Evolutionary conservation across 2,797 vertebrate genomes (phyloP).

Genomic region (Rhinichthys osculus): DNA sequence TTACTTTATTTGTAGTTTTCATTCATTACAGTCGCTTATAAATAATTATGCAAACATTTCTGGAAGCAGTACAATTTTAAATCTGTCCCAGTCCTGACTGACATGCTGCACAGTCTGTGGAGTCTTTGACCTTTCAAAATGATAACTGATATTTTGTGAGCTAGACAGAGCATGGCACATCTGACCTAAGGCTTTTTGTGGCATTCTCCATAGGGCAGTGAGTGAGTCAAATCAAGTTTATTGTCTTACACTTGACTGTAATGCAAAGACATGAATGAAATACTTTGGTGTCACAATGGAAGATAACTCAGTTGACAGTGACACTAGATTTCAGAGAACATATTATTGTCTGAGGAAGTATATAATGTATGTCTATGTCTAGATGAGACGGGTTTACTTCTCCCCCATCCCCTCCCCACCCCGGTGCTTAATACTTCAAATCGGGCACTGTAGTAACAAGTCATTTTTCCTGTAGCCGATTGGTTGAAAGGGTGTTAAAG

Average conservation of each 20-base stretch:
- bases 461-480: background rate
- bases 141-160: conserved; percentile 28
- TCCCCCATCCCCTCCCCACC: background rate
- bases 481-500: background rate
- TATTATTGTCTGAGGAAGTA: background rate
- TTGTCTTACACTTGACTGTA: background rate
- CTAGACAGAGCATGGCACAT: conserved; percentile 5
- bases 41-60: background rate
- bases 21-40: background rate
- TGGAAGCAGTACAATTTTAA: background rate
- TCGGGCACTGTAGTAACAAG: background rate
- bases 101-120: background rate
- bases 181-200: conserved; percentile 31
- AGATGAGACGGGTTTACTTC: background rate
- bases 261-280: background rate
- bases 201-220: background rate
- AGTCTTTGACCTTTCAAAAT: conserved; percentile 28
- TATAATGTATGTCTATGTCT: background rate
- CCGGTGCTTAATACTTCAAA: background rate
- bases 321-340: background rate
- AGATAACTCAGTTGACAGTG: background rate
- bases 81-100: background rate
- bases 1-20: background rate
- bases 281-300: background rate
- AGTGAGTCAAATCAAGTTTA: conserved; percentile 22